Evolutionary conservation across 2,888 invertebrate genomes (phyloP).

Genomic region (Tetranychus piercei): DNA sequence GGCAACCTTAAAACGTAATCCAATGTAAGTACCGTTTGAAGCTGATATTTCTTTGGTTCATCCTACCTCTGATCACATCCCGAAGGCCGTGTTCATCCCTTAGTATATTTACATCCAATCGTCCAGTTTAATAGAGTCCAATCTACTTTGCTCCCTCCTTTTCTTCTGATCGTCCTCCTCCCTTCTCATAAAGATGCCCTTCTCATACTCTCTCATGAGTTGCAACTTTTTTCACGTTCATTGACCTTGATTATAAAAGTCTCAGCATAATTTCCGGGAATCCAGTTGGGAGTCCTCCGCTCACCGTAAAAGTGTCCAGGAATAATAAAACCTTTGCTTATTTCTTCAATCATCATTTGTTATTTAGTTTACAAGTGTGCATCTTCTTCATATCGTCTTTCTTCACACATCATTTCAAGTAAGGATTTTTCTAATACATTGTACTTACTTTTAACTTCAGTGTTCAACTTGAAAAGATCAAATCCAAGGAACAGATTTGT

Average conservation of each 20-base stretch:
- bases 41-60: neutral
- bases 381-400: too few relatives aligned
- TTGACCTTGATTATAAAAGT: slow-evolving; percentile 1
- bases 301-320: neutral
- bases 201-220: neutral
- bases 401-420: neutral
- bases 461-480: too few relatives aligned
- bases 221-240: neutral
- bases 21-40: neutral
- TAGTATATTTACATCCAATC: too few relatives aligned
- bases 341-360: neutral
- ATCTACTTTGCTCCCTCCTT: neutral
- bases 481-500: too few relatives aligned
- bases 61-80: too few relatives aligned
- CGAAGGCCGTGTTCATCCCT: too few relatives aligned
- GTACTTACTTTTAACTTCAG: neutral
- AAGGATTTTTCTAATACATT: neutral
- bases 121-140: too few relatives aligned
- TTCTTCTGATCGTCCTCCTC: neutral
- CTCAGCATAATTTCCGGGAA: neutral
- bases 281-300: neutral
- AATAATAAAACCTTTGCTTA: neutral
- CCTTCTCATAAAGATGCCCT: neutral
- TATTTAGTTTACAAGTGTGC: neutral
- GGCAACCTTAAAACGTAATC: neutral